These are phyloP conservation scores for Micrasema minimum DNA, from an alignment of 1,140 invertebrate genomes.

Conservation along the genomic window DNA sequence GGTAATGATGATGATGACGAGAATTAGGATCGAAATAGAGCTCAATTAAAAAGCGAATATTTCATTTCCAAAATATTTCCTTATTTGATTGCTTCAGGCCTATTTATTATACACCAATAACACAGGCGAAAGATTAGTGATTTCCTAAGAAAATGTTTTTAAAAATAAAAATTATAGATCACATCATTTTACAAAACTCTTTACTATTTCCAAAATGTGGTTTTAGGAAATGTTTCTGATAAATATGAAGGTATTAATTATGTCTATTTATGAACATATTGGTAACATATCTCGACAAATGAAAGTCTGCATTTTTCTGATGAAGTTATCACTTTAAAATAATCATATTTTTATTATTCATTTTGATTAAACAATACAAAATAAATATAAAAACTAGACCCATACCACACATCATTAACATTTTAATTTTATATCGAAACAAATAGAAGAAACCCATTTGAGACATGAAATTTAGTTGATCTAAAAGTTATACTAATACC, in stretches of 20 bases:
- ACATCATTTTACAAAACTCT: too few relatives aligned
- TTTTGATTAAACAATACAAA: background rate
- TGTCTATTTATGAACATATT: conserved; percentile 2
- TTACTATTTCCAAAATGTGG: too few relatives aligned
- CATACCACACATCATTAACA: background rate
- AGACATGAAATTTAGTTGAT: background rate
- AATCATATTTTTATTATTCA: background rate
- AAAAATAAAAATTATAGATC: too few relatives aligned
- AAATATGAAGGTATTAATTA: too few relatives aligned
- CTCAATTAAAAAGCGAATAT: background rate
- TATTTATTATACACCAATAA: too few relatives aligned
- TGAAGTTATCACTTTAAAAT: conserved; percentile 15
- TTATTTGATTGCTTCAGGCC: background rate
- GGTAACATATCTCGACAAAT: conserved; percentile 14
- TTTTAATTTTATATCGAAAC: background rate
- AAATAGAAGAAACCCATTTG: background rate
- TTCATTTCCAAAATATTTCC: background rate
- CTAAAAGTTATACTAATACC: background rate
- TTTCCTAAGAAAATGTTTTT: too few relatives aligned
- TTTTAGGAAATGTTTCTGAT: too few relatives aligned
- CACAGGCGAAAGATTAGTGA: too few relatives aligned
- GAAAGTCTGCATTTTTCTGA: conserved; percentile 3
- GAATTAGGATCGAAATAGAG: conserved; percentile 8
- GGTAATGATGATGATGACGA: conserved; percentile 65
- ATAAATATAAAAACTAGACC: background rate